Conservation (phyloP, 2,797 vertebrate genomes). For the Oreortyx pictus region DNA sequence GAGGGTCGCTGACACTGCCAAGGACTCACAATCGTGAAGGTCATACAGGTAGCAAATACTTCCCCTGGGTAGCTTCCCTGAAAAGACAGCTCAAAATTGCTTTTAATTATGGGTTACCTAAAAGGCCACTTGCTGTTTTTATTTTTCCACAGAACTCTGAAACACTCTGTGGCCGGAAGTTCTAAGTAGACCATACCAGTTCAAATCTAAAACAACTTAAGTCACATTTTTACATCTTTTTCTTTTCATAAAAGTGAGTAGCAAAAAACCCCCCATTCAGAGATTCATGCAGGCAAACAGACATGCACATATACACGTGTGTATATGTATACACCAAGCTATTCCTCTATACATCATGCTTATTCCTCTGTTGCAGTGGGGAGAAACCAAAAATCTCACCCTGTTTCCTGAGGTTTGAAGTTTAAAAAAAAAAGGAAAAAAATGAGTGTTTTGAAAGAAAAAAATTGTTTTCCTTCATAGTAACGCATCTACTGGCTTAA, state of each 20-base stretch:
- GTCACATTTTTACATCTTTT: neutral
- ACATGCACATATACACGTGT: neutral
- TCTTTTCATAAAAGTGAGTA: neutral
- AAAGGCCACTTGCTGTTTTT: conserved; percentile 83
- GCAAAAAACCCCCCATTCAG: neutral
- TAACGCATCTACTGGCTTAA: conserved; percentile 59
- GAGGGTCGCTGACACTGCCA: conserved; percentile 89
- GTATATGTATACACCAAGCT: neutral
- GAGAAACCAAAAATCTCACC: neutral
- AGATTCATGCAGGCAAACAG: neutral
- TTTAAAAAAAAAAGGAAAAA: neutral
- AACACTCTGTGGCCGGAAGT: conserved; percentile 67
- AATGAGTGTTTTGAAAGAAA: conserved; percentile 24
- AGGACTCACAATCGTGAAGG: conserved; percentile 90
- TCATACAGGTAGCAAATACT: conserved; percentile 87
- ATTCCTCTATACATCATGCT: too few species aligned
- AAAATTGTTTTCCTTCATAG: conserved; percentile 44
- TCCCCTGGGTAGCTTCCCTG: conserved; percentile 81
- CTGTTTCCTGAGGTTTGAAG: neutral
- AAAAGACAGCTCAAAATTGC: conserved; percentile 85
- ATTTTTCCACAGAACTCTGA: conserved; percentile 77
- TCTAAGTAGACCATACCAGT: conserved; percentile 67
- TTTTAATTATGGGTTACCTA: conserved; percentile 84
- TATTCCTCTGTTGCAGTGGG: neutral
- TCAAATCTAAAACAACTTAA: conserved; percentile 42